These are phyloP conservation scores for Crocuta crocuta DNA, from an alignment of 2,113 vertebrate genomes.

Conservation along the genomic window DNA sequence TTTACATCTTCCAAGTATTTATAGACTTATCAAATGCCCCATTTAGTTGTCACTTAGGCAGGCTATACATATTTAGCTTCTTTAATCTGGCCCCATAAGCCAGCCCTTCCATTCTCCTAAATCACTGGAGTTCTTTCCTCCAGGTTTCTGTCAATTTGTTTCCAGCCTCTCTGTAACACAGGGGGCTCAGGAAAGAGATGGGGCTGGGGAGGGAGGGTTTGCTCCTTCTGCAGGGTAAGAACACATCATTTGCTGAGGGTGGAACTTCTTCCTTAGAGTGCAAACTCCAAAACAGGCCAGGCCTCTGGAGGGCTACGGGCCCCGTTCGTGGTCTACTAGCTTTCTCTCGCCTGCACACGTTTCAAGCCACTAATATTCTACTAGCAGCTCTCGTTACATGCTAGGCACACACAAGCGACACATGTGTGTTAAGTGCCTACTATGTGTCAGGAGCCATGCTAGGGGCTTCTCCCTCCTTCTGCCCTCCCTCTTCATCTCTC, in stretches of 20 bases:
- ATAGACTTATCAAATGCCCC: slow-evolving; percentile 81
- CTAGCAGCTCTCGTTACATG: neutral
- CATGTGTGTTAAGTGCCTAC: neutral
- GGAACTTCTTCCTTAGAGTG: neutral
- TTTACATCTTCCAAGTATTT: slow-evolving; percentile 82
- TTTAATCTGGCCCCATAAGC: slow-evolving; percentile 79
- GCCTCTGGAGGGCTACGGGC: neutral
- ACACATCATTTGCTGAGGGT: neutral
- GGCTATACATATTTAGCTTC: slow-evolving; percentile 81
- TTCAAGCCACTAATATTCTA: neutral
- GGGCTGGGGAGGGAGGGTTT: neutral
- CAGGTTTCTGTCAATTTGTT: slow-evolving; percentile 76
- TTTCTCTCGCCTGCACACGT: neutral
- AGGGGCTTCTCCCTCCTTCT: neutral
- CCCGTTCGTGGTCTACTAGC: neutral
- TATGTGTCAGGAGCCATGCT: neutral
- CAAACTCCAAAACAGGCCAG: neutral
- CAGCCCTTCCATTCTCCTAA: slow-evolving; percentile 80
- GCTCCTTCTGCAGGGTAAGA: neutral
- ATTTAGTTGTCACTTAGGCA: slow-evolving; percentile 82
- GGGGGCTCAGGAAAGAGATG: neutral
- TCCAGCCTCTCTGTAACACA: slow-evolving; percentile 51
- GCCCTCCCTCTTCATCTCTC: neutral
- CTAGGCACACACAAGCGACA: neutral
- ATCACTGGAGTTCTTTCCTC: slow-evolving; percentile 76